Base-by-base conservation (phyloP, 2,797 vertebrate genomes). In the Macroramphosus scolopax region DNA sequence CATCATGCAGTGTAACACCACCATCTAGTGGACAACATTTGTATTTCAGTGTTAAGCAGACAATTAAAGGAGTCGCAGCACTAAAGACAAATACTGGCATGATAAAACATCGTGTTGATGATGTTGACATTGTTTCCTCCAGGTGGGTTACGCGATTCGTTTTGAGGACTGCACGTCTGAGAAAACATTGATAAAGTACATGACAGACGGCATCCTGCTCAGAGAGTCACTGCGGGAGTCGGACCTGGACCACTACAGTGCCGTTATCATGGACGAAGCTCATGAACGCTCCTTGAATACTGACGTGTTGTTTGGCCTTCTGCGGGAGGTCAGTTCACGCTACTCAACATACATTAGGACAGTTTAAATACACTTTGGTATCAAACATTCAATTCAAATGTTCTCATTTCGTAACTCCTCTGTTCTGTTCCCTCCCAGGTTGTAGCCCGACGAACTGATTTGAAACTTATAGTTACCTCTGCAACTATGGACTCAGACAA, bases 401-500 rank as follows among this genome's bases (percentile, higher is more conserved):
- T n/a, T n/a, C n/a, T n/a, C n/a, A n/a, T 26, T 36, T 13, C 10
- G n/a, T 31, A 9, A 38, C 17, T 34, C 31, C 3, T 54, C 12
- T 51, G 31, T 15, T 11, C 20, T 56, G 15, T 62, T 32, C 51
- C 9, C 54, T 36, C 10, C 16, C 63, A 99, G 97, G 96, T 99
- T 53, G 97, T 98, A 1, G 91, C 96, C 35, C 90, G 97, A 18
- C 95, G 97, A 33, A 95, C 95, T 0, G 97, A 99, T 78, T 85
- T 99, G 73, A 98, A 98, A 69, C 93, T 99, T 55, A 98, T 99
- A 0, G 96, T 99, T 57, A 99, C 97, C 0, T 99, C 97, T 0
- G 97, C 97, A 63, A 99, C 97, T 2, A 99, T 99, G 97, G 97
- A 99, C 71, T 94, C 97, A 0, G 97, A 97, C 26, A 99, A 99